Base-by-base conservation (phyloP, 1,140 invertebrate species). In the Brachionus sp. region DNA sequence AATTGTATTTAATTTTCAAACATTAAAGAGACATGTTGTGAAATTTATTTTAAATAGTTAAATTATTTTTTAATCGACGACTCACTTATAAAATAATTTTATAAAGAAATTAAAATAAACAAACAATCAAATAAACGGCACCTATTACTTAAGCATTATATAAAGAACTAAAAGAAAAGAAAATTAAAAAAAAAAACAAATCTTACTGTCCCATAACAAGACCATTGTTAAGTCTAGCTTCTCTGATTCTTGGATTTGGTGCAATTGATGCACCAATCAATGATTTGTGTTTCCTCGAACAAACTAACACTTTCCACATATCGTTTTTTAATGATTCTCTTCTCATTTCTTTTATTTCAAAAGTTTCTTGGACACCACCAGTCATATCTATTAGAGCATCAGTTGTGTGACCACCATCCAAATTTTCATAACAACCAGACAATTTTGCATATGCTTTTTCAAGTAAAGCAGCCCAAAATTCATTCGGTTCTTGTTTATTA, bases 181-280 rank as follows among this genome's bases (percentile, higher is more conserved):
- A 42, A 10, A 42, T 3, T 6, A 42, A 3, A 33, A 1, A n/a
- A 25, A 29, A 16, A 39, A 23, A 75, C 19, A 13, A 25, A n/a
- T 46, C 39, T 75, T 75, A 75, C 70, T 99, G 98, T 0, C 97
- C 96, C 85, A 94, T 92, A 77, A 99, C 94, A 3, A 99, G 90
- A 0, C 97, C 90, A 89, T 95, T 93, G 0, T 92, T 91, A 0
- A 95, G 94, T 89, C 95, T 92, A 5, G 95, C 95, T 90, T 99
- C 97, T 16, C 94, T 84, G 44, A 73, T 19, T 16, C 35, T 25
- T 0, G 82, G 82, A 83, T 83, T 62, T 16, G 82, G 95, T 91
- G 98, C 95, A 86, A 99, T 94, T 2, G 95, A 97, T 89, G 96
- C 98, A 0, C 95, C 96, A 93, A 98, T 95, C 42, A 99, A 91